Evolutionary conservation across 2,797 vertebrate species (phyloP).

Genomic region (Pantherophis alleghaniensis): DNA sequence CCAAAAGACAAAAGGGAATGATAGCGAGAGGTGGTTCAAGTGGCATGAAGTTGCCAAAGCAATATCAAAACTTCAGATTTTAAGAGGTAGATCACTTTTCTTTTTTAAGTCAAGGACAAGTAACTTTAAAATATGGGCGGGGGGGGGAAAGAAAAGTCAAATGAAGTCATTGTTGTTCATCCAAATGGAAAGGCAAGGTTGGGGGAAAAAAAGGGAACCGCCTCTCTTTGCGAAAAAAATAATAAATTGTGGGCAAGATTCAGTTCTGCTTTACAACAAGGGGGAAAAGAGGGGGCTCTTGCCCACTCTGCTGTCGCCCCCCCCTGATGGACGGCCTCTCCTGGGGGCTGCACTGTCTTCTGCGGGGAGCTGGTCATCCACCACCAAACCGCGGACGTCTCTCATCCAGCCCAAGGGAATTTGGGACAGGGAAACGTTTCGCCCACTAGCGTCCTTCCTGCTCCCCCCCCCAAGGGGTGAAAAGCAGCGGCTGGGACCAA

Average conservation of each 20-base stretch:
- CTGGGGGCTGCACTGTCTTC: constrained; percentile 47
- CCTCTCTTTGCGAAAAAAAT: constrained; percentile 26
- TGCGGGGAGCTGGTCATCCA: constrained; percentile 30
- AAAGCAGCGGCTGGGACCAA: constrained; percentile 33
- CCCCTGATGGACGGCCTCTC: neutral
- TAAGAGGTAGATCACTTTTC: constrained; percentile 82
- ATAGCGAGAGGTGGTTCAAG: constrained; percentile 72
- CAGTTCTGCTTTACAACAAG: constrained; percentile 37
- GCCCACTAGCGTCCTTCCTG: neutral
- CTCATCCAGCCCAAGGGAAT: neutral
- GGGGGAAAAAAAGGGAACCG: neutral
- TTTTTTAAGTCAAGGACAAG: constrained; percentile 65
- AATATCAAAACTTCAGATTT: constrained; percentile 75
- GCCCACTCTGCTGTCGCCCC: constrained; percentile 49
- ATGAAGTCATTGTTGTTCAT: constrained; percentile 62
- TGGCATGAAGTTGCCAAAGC: constrained; percentile 77
- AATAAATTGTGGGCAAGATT: neutral
- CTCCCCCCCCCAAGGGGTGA: constrained; percentile 41
- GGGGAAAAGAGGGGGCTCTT: constrained; percentile 39
- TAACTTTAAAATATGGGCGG: constrained; percentile 39
- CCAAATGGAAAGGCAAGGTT: constrained; percentile 48
- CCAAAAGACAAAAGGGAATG: constrained; percentile 80
- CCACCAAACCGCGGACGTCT: constrained; percentile 48
- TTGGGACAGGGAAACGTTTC: neutral
- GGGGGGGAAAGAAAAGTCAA: constrained; percentile 44